These are phyloP conservation scores for Drosophila kanekoi DNA, from an alignment of 2,888 invertebrate species.

Conservation along the genomic window DNA sequence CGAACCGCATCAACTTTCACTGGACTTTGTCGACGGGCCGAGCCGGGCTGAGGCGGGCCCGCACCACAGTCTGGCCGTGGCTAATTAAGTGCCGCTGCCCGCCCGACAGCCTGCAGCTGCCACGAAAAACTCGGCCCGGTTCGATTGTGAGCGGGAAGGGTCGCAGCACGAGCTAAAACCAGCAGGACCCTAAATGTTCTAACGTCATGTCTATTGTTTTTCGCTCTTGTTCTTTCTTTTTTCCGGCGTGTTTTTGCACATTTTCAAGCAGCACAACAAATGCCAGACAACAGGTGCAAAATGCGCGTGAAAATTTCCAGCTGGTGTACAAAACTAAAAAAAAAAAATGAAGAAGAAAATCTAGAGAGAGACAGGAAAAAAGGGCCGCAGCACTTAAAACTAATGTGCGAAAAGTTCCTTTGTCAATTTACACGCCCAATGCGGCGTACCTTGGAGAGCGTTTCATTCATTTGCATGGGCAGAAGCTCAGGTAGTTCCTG, in stretches of 20 bases:
- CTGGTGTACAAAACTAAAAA: conserved; percentile 28
- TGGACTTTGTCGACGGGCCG: conserved; percentile 33
- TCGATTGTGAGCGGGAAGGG: conserved; percentile 19
- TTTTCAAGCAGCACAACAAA: conserved; percentile 67
- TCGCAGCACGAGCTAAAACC: conserved; percentile 60
- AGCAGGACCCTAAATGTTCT: conserved; percentile 34
- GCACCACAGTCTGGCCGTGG: conserved; percentile 33
- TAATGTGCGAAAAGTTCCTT: conserved; percentile 83
- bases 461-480: conserved; percentile 78
- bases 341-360: background rate
- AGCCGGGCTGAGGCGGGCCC: background rate
- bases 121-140: background rate
- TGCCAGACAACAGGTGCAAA: conserved; percentile 72
- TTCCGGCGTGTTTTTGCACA: conserved; percentile 31
- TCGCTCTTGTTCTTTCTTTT: background rate
- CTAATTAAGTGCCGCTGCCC: conserved; percentile 49
- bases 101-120: conserved; percentile 45
- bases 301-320: conserved; percentile 50
- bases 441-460: conserved; percentile 7
- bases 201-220: conserved; percentile 36
- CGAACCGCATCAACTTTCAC: conserved; percentile 71
- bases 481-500: conserved; percentile 58
- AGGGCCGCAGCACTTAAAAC: conserved; percentile 56
- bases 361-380: conserved; percentile 1
- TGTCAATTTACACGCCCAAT: conserved; percentile 75